A percentile compares a stretch with the other conserved stretches of the same genome.
Conservation (phyloP, 1,140 invertebrate genomes). For the Pomacea maculata region DNA sequence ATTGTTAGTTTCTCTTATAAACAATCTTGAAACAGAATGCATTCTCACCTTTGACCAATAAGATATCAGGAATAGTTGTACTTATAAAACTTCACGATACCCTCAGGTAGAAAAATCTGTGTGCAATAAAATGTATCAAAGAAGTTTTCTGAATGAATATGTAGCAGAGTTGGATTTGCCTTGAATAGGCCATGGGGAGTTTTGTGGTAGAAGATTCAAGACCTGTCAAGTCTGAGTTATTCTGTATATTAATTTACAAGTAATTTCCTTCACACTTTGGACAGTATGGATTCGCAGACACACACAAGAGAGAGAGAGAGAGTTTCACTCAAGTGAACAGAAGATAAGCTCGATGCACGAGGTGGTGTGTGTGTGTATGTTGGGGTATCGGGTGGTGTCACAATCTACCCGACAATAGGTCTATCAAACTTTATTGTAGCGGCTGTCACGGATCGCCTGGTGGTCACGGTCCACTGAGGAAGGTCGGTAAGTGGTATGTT, state of each 20-base stretch:
- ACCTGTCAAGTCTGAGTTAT: no score
- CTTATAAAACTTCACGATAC: background rate
- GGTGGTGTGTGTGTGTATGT: no score
- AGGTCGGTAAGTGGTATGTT: background rate
- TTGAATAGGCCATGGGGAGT: background rate
- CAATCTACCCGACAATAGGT: background rate
- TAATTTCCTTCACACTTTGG: background rate
- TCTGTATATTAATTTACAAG: no score
- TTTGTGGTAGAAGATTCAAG: no score
- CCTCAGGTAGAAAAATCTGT: background rate
- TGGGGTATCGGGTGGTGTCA: no score
- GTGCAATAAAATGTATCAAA: background rate
- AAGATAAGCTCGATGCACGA: background rate
- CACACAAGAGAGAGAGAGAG: background rate
- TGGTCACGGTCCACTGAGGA: background rate
- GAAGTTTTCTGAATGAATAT: background rate
- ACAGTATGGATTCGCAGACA: background rate
- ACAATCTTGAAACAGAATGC: slow-evolving; percentile 10
- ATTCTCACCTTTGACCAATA: no score
- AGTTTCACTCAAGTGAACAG: background rate
- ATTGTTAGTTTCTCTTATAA: slow-evolving; percentile 45
- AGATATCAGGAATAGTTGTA: no score
- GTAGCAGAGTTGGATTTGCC: background rate
- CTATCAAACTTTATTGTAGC: background rate
- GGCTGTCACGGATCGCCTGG: background rate